phyloP scores from a whole-genome alignment of 2,113 vertebrate species.

The Bucco capensis region DNA sequence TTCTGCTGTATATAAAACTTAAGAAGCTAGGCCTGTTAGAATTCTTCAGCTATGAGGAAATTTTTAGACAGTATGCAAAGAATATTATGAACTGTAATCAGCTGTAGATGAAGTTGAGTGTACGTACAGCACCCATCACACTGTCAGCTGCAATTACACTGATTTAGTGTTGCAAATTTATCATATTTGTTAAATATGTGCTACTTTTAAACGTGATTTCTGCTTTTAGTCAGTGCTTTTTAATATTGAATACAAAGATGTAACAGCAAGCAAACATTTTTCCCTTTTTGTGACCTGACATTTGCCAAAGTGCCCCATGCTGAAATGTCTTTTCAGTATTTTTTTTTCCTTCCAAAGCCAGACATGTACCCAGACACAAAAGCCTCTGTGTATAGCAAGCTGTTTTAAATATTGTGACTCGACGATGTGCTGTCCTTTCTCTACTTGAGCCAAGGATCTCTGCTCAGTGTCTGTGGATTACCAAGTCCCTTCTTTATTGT shows the following conservation, averaged over 20 bases:
- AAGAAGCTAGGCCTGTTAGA: not conserved
- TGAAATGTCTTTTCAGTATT: constrained; percentile 89
- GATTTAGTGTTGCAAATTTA: constrained; percentile 46
- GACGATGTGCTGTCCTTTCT: constrained; percentile 85
- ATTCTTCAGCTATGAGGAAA: not conserved
- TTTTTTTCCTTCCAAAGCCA: constrained; percentile 78
- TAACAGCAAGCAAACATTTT: constrained; percentile 84
- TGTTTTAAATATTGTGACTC: constrained; percentile 91
- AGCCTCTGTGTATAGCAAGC: constrained; percentile 84
- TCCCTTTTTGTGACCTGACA: constrained; percentile 85
- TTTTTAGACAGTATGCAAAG: not conserved
- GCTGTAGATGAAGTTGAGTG: not conserved
- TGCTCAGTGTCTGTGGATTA: constrained; percentile 84
- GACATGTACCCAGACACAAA: constrained; percentile 81
- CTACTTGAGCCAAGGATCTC: constrained; percentile 82
- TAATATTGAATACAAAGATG: constrained; percentile 76
- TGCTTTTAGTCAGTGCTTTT: constrained; percentile 72
- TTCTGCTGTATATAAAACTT: not conserved
- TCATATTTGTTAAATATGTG: constrained; percentile 65
- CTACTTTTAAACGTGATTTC: constrained; percentile 75
- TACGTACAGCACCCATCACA: not conserved
- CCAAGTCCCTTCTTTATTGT: constrained; percentile 88
- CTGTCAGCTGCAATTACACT: constrained; percentile 44
- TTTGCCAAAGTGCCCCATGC: constrained; percentile 87
- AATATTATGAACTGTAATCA: not conserved